Percentiles rank a stretch among this genome's conserved stretches.
Conservation (phyloP, 1,140 invertebrate genomes). For the Pachypeltis micranthus region DNA sequence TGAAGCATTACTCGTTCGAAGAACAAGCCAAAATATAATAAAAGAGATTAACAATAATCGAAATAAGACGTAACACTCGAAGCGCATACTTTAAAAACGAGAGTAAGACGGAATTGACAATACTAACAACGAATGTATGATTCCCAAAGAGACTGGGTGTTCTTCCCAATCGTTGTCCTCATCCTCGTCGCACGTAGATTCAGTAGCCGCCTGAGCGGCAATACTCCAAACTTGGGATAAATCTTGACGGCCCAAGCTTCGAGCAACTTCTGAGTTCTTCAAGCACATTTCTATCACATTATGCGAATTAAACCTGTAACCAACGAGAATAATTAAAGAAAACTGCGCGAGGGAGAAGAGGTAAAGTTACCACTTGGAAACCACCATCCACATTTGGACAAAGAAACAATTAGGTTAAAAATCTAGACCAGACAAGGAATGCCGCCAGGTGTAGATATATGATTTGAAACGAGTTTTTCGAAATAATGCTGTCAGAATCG, state of each 20-base stretch:
- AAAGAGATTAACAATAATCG: background rate
- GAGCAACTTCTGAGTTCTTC: conserved; percentile 64
- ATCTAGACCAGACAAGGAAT: too few species aligned
- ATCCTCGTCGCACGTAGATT: conserved; percentile 38
- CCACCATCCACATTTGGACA: too few species aligned
- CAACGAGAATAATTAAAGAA: too few species aligned
- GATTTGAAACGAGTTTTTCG: too few species aligned
- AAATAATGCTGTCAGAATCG: too few species aligned
- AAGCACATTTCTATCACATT: conserved; percentile 59
- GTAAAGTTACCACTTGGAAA: too few species aligned
- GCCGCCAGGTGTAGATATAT: too few species aligned
- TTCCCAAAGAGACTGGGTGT: conserved; percentile 74
- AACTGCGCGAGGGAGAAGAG: too few species aligned
- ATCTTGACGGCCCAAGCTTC: conserved; percentile 60
- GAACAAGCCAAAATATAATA: background rate
- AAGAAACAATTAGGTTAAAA: too few species aligned
- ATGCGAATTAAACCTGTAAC: conserved; percentile 43
- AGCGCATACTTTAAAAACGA: background rate
- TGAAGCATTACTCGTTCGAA: background rate
- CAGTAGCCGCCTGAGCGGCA: conserved; percentile 54
- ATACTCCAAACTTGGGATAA: conserved; percentile 76
- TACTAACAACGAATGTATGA: conserved; percentile 73
- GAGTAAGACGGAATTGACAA: conserved; percentile 1
- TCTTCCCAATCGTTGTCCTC: conserved; percentile 58
- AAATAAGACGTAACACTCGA: background rate